Evolutionary conservation across 2,797 vertebrate species (phyloP).

Genomic region (Cyclura pinguis): DNA sequence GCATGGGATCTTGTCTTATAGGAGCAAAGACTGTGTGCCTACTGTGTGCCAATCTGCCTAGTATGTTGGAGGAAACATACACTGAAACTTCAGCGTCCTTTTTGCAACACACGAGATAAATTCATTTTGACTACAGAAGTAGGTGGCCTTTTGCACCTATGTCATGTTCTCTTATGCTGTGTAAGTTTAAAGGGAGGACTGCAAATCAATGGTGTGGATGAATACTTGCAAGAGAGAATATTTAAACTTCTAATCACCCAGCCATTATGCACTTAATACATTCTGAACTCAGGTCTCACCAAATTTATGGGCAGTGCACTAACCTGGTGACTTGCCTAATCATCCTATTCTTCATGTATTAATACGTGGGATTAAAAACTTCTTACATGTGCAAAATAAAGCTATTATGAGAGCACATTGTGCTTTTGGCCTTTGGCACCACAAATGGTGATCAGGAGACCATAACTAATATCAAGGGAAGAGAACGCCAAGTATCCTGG

Average conservation of each 20-base stretch:
- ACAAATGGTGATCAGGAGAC: background rate
- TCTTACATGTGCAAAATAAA: background rate
- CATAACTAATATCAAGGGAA: background rate
- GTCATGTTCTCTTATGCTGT: constrained; percentile 23
- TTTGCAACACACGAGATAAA: constrained; percentile 3
- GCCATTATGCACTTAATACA: constrained; percentile 47
- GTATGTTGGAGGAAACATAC: background rate
- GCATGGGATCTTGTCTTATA: background rate
- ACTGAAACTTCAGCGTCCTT: too few species aligned
- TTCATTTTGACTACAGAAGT: background rate
- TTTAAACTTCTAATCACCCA: constrained; percentile 39
- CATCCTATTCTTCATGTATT: constrained; percentile 1
- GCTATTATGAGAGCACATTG: background rate
- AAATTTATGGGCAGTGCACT: constrained; percentile 34
- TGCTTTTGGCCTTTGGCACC: background rate
- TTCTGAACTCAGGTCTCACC: constrained; percentile 2
- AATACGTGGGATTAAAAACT: constrained; percentile 24
- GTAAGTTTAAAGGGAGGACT: constrained; percentile 22
- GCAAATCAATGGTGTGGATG: constrained; percentile 47
- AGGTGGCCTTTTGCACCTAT: constrained; percentile 5
- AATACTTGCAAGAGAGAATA: constrained; percentile 51
- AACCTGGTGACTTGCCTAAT: constrained; percentile 28
- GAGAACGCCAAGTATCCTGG: background rate
- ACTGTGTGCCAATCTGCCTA: background rate
- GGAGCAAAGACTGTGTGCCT: background rate